phyloP scores from a whole-genome alignment of 1,140 invertebrate species.

The Acromyrmex heyeri region DNA sequence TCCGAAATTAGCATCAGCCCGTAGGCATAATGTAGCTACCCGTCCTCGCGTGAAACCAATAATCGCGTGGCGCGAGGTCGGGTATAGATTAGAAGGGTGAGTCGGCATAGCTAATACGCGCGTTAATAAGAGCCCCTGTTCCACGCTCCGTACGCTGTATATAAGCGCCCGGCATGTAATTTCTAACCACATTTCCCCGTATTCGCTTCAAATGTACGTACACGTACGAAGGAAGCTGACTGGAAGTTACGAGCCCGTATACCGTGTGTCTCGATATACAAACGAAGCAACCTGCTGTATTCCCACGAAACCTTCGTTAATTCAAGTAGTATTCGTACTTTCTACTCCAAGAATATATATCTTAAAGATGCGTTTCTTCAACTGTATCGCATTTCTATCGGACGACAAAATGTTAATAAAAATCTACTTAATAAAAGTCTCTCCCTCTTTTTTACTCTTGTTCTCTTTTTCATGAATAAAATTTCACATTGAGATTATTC shows the following conservation, averaged over 20 bases:
- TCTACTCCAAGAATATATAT: neutral
- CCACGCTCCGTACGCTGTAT: slow-evolving; percentile 80
- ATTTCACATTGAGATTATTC: neutral
- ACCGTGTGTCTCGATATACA: slow-evolving; percentile 66
- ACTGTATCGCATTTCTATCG: neutral
- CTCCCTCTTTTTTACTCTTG: neutral
- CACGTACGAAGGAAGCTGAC: slow-evolving; percentile 73
- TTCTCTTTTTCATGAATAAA: neutral
- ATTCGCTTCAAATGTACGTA: slow-evolving; percentile 80
- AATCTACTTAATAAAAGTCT: slow-evolving; percentile 1
- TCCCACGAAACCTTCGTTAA: slow-evolving; percentile 36
- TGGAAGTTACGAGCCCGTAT: slow-evolving; percentile 74
- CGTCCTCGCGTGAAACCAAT: slow-evolving; percentile 84
- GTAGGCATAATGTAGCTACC: slow-evolving; percentile 82
- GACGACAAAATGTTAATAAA: neutral
- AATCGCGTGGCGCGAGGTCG: slow-evolving; percentile 82
- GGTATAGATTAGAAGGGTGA: slow-evolving; percentile 85
- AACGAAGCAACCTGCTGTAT: slow-evolving; percentile 35
- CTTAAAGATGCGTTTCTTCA: neutral
- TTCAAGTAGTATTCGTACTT: slow-evolving; percentile 10
- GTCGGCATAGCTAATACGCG: slow-evolving; percentile 84
- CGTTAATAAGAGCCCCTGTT: slow-evolving; percentile 84
- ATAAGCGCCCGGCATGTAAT: slow-evolving; percentile 82
- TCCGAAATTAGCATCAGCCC: slow-evolving; percentile 79
- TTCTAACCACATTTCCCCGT: slow-evolving; percentile 83